These are phyloP conservation scores for Watsonalla binaria DNA, from an alignment of 2,888 invertebrate genomes.

Conservation along the genomic window DNA sequence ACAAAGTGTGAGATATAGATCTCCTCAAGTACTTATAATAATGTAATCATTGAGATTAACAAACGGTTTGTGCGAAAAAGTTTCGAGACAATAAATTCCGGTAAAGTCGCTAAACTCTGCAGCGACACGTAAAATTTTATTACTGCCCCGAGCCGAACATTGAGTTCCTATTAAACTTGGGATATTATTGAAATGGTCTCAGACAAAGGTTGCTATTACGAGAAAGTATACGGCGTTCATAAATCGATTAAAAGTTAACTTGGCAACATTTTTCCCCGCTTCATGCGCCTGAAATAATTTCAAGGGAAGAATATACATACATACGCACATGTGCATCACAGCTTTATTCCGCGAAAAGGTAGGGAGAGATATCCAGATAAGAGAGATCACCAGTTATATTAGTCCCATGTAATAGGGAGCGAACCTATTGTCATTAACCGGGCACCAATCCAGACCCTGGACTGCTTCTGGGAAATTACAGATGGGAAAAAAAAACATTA, in stretches of 20 bases:
- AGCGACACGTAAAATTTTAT: constrained; percentile 71
- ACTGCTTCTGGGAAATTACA: too few relatives aligned
- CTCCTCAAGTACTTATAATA: constrained; percentile 37
- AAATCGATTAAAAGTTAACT: neutral
- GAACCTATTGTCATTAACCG: too few relatives aligned
- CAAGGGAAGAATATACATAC: too few relatives aligned
- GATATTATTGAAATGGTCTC: constrained; percentile 70
- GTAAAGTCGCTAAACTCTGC: constrained; percentile 58
- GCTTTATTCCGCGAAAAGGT: too few relatives aligned
- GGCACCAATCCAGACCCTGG: too few relatives aligned
- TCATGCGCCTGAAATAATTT: neutral
- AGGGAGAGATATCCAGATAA: too few relatives aligned
- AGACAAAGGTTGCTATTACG: constrained; percentile 52
- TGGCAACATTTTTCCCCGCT: neutral
- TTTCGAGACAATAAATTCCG: constrained; percentile 58
- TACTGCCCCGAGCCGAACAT: constrained; percentile 46
- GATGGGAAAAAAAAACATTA: too few relatives aligned
- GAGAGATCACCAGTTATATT: too few relatives aligned
- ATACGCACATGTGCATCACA: too few relatives aligned
- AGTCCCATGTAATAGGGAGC: too few relatives aligned
- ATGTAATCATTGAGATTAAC: constrained; percentile 49
- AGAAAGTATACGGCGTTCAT: constrained; percentile 31
- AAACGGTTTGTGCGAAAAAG: constrained; percentile 64
- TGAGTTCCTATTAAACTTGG: constrained; percentile 63
- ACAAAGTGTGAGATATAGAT: constrained; percentile 24